Evolutionary conservation across 2,888 invertebrate genomes (phyloP).

Genomic region (Timema cristinae): DNA sequence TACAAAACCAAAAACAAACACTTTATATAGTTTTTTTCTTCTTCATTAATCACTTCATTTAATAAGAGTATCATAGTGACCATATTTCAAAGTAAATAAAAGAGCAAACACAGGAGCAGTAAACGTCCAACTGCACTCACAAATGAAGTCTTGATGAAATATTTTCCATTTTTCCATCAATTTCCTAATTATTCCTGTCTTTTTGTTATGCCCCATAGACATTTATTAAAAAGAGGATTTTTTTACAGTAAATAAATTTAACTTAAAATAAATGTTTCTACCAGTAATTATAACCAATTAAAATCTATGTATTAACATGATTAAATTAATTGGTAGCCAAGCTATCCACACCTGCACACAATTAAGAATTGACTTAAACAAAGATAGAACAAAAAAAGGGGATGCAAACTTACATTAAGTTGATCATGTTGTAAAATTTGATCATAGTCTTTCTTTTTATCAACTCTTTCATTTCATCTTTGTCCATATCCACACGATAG

Average conservation of each 20-base stretch:
- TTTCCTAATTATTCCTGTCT: no score
- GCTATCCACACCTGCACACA: not conserved
- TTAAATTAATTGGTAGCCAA: not conserved
- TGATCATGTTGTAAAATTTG: slow-evolving; percentile 84
- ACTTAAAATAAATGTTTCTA: not conserved
- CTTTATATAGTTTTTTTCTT: no score
- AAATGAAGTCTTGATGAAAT: no score
- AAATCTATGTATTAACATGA: not conserved
- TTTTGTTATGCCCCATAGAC: no score
- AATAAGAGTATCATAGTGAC: no score
- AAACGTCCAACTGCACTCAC: no score
- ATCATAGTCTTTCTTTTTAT: slow-evolving; percentile 71
- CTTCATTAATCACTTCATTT: no score
- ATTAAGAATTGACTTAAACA: not conserved
- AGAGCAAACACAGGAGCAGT: no score
- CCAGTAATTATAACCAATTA: not conserved
- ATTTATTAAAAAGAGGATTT: no score
- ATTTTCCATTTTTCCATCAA: no score
- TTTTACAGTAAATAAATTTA: not conserved
- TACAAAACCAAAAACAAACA: no score
- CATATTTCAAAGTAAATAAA: no score
- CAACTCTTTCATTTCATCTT: slow-evolving; percentile 85
- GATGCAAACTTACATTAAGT: slow-evolving; percentile 52
- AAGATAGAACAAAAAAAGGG: not conserved
- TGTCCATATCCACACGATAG: slow-evolving; percentile 93